Evolutionary conservation across 2,113 vertebrate genomes (phyloP).

Genomic region (Nannobrachium achirus): DNA sequence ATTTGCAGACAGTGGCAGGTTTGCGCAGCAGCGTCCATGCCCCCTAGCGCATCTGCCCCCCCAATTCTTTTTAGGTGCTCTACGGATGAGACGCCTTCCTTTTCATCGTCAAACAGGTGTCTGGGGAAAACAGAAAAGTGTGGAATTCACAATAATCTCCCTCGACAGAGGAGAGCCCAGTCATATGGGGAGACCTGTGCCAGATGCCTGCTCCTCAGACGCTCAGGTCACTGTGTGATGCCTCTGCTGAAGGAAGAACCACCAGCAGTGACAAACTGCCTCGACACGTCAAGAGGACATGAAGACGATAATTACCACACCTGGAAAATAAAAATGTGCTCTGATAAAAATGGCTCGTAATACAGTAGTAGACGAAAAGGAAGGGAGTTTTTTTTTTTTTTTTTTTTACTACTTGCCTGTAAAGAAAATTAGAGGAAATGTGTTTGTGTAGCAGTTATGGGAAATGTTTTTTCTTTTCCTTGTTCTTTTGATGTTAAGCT

Average conservation of each 20-base stretch:
- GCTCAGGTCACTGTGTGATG: constrained; percentile 69
- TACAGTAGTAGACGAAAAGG: constrained; percentile 13
- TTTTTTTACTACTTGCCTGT: constrained; percentile 37
- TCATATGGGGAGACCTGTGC: constrained; percentile 42
- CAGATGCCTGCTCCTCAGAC: constrained; percentile 64
- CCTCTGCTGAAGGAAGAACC: constrained; percentile 68
- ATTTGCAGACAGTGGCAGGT: constrained; percentile 68
- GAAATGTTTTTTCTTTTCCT: constrained; percentile 22
- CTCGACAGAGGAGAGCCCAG: constrained; percentile 45
- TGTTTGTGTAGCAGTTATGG: constrained; percentile 31
- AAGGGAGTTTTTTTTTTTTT: neutral
- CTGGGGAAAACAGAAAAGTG: constrained; percentile 66
- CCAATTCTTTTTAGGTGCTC: constrained; percentile 66
- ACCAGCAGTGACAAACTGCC: constrained; percentile 30
- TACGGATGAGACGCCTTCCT: constrained; percentile 69
- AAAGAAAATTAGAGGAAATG: constrained; percentile 23
- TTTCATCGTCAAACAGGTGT: constrained; percentile 78
- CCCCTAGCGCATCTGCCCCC: constrained; percentile 71
- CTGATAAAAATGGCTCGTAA: constrained; percentile 21
- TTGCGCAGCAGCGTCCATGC: constrained; percentile 60
- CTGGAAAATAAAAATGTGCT: constrained; percentile 54
- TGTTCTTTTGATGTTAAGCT: neutral
- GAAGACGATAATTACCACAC: constrained; percentile 59
- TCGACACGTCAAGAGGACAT: constrained; percentile 46
- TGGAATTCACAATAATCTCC: constrained; percentile 73